phyloP scores from a whole-genome alignment of 1,140 invertebrate species.

The Homalodisca vitripennis region DNA sequence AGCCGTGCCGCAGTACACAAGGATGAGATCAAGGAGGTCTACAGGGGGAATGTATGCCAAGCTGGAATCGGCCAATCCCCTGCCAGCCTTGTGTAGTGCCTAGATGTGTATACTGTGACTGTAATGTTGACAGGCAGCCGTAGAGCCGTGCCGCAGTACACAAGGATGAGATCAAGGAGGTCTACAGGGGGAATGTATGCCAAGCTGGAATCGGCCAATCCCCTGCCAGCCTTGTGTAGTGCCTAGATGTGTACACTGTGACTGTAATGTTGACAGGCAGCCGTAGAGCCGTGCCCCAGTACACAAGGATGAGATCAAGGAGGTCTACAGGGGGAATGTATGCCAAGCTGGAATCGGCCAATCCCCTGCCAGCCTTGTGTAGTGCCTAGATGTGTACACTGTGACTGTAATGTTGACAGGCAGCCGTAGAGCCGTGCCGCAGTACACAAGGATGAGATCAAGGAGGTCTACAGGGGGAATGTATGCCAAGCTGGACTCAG shows the following conservation, averaged over 20 bases:
- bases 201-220: slow-evolving; percentile 84
- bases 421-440: no score
- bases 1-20: slow-evolving; percentile 75
- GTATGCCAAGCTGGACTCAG: background rate
- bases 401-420: no score
- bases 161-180: slow-evolving; percentile 85
- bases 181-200: slow-evolving; percentile 96
- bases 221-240: slow-evolving; percentile 93
- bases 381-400: no score
- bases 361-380: slow-evolving; percentile 94
- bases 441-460: background rate
- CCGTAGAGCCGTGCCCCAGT: slow-evolving; percentile 81
- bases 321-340: slow-evolving; percentile 98
- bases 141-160: slow-evolving; percentile 78
- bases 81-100: slow-evolving; percentile 84
- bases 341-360: slow-evolving; percentile 80
- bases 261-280: slow-evolving; percentile 62
- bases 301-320: slow-evolving; percentile 78
- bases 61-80: slow-evolving; percentile 85
- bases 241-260: no score
- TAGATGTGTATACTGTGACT: no score
- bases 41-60: slow-evolving; percentile 95
- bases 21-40: slow-evolving; percentile 89
- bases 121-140: slow-evolving; percentile 64
- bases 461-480: background rate